Evolutionary conservation across 1,140 invertebrate genomes (phyloP).

Genomic region (Drosophila bipectinata): DNA sequence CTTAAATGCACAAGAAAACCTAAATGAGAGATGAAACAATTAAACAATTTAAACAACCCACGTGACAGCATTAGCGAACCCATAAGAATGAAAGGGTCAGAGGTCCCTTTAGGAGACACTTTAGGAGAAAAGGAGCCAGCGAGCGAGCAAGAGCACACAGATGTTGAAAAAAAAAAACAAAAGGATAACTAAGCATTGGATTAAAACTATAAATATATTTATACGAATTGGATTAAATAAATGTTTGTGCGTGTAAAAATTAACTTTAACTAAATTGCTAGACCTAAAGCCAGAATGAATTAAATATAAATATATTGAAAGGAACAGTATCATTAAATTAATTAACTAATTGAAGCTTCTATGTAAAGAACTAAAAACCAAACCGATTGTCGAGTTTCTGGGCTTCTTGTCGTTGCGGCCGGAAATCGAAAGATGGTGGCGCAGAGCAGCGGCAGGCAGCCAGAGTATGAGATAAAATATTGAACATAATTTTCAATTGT

Average conservation of each 20-base stretch:
- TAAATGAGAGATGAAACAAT: constrained; percentile 35
- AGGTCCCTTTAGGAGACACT: constrained; percentile 16
- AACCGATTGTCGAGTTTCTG: constrained; percentile 56
- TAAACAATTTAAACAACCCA: constrained; percentile 67
- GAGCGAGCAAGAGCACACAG: constrained; percentile 14
- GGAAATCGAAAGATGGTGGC: constrained; percentile 25
- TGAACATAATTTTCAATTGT: constrained; percentile 81
- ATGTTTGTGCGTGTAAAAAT: constrained; percentile 82
- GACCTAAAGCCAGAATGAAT: constrained; percentile 58
- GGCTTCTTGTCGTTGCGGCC: constrained; percentile 23
- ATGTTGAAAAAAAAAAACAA: constrained; percentile 40
- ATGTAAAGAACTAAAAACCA: constrained; percentile 77
- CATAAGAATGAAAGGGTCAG: constrained; percentile 31
- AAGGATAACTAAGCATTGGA: constrained; percentile 29
- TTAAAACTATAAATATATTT: constrained; percentile 64
- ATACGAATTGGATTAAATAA: constrained; percentile 76
- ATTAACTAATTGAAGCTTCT: constrained; percentile 81
- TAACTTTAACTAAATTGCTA: constrained; percentile 80
- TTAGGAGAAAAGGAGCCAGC: constrained; percentile 10
- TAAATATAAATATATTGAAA: constrained; percentile 75
- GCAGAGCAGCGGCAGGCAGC: constrained; percentile 14
- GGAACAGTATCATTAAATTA: constrained; percentile 78
- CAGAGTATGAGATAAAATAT: constrained; percentile 65
- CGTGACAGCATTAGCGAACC: constrained; percentile 61
- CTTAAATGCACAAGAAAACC: constrained; percentile 63